phyloP scores from a whole-genome alignment of 1,140 invertebrate genomes.

The Luehdorfia chinensis region DNA sequence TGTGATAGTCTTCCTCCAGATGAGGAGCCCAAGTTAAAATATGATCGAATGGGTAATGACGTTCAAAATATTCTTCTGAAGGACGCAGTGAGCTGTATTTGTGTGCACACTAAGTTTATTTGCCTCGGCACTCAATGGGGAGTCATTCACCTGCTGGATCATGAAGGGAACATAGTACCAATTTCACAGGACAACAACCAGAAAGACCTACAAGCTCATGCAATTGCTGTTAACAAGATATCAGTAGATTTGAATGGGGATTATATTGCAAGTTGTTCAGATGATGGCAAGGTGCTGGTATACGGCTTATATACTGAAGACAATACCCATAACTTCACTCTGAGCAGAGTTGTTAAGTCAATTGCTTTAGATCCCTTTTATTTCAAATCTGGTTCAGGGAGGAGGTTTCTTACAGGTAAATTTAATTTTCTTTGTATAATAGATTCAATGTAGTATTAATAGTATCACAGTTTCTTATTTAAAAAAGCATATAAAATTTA shows the following conservation, averaged over 20 bases:
- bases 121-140: conserved; percentile 95
- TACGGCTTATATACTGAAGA: conserved; percentile 91
- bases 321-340: conserved; percentile 86
- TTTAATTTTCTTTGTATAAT: conserved; percentile 11
- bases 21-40: conserved; percentile 95
- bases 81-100: conserved; percentile 94
- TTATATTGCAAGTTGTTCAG: conserved; percentile 92
- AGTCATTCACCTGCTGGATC: conserved; percentile 92
- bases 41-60: conserved; percentile 92
- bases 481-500: not conserved
- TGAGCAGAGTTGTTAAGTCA: conserved; percentile 91
- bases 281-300: conserved; percentile 93
- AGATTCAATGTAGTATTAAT: not conserved
- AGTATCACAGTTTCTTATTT: not conserved
- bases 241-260: conserved; percentile 95
- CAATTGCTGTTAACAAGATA: conserved; percentile 95
- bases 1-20: conserved; percentile 77
- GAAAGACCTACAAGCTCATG: conserved; percentile 87
- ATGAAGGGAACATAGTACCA: conserved; percentile 90
- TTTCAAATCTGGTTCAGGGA: conserved; percentile 84
- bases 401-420: conserved; percentile 87
- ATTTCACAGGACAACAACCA: conserved; percentile 77
- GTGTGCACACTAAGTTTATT: conserved; percentile 96
- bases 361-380: conserved; percentile 94
- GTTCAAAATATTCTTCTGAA: conserved; percentile 89